Evolutionary conservation across 2,797 vertebrate genomes (phyloP).

Genomic region (Sebastes trivittatus): DNA sequence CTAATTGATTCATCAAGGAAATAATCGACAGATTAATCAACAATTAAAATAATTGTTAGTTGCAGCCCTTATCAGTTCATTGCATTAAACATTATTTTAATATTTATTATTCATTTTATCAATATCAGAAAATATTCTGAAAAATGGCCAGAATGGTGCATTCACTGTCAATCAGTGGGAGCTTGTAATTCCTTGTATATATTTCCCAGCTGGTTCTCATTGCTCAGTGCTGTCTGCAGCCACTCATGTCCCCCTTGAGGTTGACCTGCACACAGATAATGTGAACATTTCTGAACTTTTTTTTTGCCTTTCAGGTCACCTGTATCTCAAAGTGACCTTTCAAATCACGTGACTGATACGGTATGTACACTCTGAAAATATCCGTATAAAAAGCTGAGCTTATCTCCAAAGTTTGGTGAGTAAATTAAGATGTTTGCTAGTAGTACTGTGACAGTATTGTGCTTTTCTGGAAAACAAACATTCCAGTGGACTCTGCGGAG

Average conservation of each 20-base stretch:
- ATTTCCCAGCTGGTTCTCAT: neutral
- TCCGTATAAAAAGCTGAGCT: neutral
- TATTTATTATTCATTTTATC: neutral
- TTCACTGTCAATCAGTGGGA: neutral
- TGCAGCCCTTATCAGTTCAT: neutral
- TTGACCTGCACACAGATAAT: neutral
- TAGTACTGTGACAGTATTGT: neutral
- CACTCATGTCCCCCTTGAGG: neutral
- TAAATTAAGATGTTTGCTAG: neutral
- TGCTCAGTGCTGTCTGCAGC: neutral
- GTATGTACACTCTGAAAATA: neutral
- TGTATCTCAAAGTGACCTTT: neutral
- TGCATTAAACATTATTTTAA: neutral
- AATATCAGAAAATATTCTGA: neutral
- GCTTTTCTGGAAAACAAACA: neutral
- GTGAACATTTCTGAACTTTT: neutral
- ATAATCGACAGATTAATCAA: too few species aligned
- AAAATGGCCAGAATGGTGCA: neutral
- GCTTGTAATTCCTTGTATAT: neutral
- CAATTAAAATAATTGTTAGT: too few species aligned
- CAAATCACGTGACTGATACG: neutral
- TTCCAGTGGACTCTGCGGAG: neutral
- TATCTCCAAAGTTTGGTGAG: neutral
- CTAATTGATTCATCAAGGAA: too few species aligned
- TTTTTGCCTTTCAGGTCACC: fast-evolving